These are phyloP conservation scores for Apodemia zela DNA, from an alignment of 2,888 invertebrate species.

Conservation along the genomic window DNA sequence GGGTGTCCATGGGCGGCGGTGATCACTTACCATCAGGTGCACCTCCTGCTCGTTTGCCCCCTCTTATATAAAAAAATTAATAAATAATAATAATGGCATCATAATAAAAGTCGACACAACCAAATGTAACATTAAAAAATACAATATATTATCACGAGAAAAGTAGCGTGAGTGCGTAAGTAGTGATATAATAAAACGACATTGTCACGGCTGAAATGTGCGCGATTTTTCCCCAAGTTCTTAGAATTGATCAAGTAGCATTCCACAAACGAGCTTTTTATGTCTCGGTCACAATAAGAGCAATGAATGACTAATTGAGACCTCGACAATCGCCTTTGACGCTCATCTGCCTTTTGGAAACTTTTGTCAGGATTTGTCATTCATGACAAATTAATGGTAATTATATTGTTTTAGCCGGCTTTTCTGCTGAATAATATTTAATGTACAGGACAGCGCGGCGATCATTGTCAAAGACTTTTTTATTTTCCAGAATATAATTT, in stretches of 20 bases:
- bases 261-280: conserved; percentile 11
- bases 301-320: conserved; percentile 15
- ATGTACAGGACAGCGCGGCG: no score
- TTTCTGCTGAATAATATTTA: neutral
- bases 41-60: no score
- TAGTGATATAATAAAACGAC: neutral
- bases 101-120: no score
- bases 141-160: no score
- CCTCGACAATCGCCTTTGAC: conserved; percentile 5
- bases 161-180: neutral
- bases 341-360: conserved; percentile 6
- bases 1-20: no score
- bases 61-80: no score
- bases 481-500: no score
- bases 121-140: no score
- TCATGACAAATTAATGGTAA: conserved; percentile 14
- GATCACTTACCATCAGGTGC: no score
- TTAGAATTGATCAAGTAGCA: conserved; percentile 7
- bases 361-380: conserved; percentile 14
- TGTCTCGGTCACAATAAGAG: conserved; percentile 6
- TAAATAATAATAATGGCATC: neutral
- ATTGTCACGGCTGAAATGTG: neutral
- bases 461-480: no score
- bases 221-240: neutral
- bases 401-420: neutral